phyloP scores from a whole-genome alignment of 2,113 vertebrate genomes.

The Calidris pygmaea region DNA sequence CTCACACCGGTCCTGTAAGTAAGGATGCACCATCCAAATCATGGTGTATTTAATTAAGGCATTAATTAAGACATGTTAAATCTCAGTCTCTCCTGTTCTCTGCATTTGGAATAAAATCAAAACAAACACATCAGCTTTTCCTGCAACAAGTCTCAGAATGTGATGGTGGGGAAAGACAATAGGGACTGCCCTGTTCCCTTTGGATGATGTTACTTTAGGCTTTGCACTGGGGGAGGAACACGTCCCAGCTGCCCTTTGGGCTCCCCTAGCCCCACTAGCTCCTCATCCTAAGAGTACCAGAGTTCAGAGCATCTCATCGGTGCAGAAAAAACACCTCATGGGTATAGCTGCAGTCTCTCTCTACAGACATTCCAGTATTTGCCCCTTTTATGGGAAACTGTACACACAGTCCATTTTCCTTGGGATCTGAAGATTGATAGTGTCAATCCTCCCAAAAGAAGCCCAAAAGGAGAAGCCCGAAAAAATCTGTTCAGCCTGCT shows the following conservation, averaged over 20 bases:
- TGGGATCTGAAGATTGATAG: background rate
- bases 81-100: background rate
- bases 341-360: background rate
- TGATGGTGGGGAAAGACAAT: background rate
- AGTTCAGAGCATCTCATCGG: background rate
- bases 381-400: background rate
- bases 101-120: background rate
- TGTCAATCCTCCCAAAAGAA: background rate
- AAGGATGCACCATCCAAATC: background rate
- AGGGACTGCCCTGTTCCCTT: background rate
- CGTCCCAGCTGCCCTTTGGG: rapidly evolving
- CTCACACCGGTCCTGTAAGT: background rate
- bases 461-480: background rate
- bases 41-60: background rate
- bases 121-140: background rate
- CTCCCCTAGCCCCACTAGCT: too few relatives aligned
- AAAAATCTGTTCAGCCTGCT: background rate
- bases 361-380: background rate
- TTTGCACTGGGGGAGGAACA: background rate
- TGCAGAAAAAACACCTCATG: background rate
- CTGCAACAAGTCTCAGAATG: background rate
- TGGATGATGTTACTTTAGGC: background rate
- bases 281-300: background rate
- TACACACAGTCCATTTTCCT: background rate
- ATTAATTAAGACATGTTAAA: background rate